Evolutionary conservation across 2,113 vertebrate species (phyloP), one percentile per base, ranked within the genome.

Genomic region (Aegithalos caudatus): DNA sequence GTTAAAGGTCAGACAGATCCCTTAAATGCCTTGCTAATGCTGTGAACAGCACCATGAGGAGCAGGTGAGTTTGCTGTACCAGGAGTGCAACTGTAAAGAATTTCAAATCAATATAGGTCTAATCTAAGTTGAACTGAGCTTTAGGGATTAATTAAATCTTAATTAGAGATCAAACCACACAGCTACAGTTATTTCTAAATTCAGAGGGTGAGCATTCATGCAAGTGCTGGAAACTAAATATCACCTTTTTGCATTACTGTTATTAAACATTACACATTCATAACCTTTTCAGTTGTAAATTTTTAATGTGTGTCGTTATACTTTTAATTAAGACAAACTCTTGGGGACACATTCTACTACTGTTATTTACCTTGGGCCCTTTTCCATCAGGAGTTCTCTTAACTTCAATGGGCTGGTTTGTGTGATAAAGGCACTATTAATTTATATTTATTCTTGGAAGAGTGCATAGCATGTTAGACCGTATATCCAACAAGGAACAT

Each of bases 91-190:
- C 92, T 89, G 88, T 91, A 90, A 97, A 96, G 96, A 94, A 95
- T 95, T 94, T 95, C 81, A 88, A 96, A 97, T 96, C 96, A 95
- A 97, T 96, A 91, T 69, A 86, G 84, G 96, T 86, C 88, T 96
- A 96, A 97, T 96, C 95, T 96, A 95, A 94, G 60, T 93, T 94
- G 96, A 96, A 96, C 92, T 93, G 93, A 97, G 95, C 94, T 97
- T 97, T 95, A 92, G 97, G 95, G 97, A 97, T 97, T 97, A 96
- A 97, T 97, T 95, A 96, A 95, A 97, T 94, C 95, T 97, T 97
- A 97, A 97, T 97, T 97, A 97, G 81, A 97, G 92, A 86, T 84
- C 91, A 91, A 96, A 94, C 94, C 94, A 93, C 96, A 92, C 86
- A 96, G 94, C 92, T 73, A 90, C 78, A 95, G 94, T 95, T 95